Base-by-base conservation (phyloP, 2,888 invertebrate genomes). In the Leptothorax acervorum region DNA sequence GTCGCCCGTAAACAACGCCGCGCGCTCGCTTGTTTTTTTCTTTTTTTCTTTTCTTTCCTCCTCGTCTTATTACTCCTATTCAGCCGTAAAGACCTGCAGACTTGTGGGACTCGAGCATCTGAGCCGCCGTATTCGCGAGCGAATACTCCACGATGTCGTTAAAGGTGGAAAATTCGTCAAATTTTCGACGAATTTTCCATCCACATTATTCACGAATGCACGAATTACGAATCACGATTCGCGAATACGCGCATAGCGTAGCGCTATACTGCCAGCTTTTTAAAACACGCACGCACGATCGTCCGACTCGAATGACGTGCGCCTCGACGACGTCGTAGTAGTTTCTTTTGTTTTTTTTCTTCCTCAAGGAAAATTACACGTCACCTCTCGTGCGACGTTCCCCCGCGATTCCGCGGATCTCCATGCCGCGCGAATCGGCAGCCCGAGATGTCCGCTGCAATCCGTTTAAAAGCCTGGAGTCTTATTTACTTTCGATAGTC, bases 1-100 rank as follows among this genome's bases (percentile, higher is more conserved):
- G 28, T 28, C 23, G 53, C 65, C 45, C 68, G 31, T 60, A 79
- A 79, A 79, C 79, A 79, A 70, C n/a, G 53, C 42, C n/a, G 63
- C 45, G 35, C 53, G 48, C 28, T n/a, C 70, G 53, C 42, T 45
- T 18, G 12, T 48, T 31, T 57, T 45, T 35, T 35, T 35, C 1
- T 31, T 23, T 42, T 57, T 45, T 45, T 45, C 12, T 15, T 1
- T 45, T 28, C 12, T 15, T 1, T 15, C 31, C 63, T 45, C 12
- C 18, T 12, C 9, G n/a, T 8, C 28, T 15, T 31, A 18, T 42
- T 35, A 4, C 4, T 0, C 6, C 35, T 4, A 23, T 23, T 42
- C 73, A 42, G n/a, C 28, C 42, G 60, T 8, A 9, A 3, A 60
- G 42, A 28, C 18, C 28, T 31, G 3, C 35, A 11, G 18, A 12